Evolutionary conservation across 1,140 invertebrate species (phyloP).

Genomic region (Drosophila quadrilineata): DNA sequence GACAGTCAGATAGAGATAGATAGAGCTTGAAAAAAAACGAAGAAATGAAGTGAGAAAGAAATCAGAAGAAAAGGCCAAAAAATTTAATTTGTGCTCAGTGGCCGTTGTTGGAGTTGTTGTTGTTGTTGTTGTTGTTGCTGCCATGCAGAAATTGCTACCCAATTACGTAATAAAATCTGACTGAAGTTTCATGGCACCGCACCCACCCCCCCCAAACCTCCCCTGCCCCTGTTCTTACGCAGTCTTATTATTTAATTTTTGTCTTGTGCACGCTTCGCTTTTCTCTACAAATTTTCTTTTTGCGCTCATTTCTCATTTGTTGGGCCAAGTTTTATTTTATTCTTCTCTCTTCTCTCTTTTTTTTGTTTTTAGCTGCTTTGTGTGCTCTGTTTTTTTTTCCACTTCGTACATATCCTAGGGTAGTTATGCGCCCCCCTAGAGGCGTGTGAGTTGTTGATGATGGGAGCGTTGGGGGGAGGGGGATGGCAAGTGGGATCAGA

Average conservation of each 20-base stretch:
- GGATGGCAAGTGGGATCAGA: background rate
- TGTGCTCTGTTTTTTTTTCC: conserved; percentile 19
- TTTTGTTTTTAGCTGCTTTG: background rate
- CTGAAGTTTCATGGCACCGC: too few relatives aligned
- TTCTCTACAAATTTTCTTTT: background rate
- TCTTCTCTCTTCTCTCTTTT: background rate
- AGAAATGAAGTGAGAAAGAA: background rate
- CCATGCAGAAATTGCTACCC: conserved; percentile 77
- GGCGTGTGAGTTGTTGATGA: too few relatives aligned
- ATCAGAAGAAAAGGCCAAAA: conserved; percentile 51
- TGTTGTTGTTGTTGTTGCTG: conserved; percentile 13
- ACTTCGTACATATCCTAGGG: conserved; percentile 35
- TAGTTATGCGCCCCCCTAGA: too few relatives aligned
- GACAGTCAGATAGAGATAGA: background rate
- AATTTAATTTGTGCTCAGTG: conserved; percentile 77
- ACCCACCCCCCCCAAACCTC: too few relatives aligned
- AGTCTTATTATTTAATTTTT: conserved; percentile 80
- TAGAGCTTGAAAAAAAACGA: background rate
- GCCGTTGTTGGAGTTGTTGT: conserved; percentile 28
- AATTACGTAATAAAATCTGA: conserved; percentile 80
- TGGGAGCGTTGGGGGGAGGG: background rate
- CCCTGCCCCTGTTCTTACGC: too few relatives aligned
- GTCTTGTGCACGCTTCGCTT: conserved; percentile 38
- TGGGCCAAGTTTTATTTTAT: too few relatives aligned
- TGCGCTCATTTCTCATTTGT: background rate